phyloP scores from a whole-genome alignment of 2,888 invertebrate genomes.

The Noctua janthina region DNA sequence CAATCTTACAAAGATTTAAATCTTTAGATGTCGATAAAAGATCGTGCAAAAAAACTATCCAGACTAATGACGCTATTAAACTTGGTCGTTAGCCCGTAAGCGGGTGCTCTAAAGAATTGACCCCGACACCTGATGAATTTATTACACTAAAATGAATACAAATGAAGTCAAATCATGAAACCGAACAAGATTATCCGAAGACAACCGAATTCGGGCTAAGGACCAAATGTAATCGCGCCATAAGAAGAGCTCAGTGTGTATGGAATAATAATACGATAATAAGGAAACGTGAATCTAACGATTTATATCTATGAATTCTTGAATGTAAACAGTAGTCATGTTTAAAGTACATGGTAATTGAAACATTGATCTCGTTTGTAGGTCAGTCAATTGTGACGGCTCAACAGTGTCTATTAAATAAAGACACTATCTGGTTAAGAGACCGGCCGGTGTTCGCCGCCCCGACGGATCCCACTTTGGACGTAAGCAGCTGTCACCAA shows the following conservation, averaged over 20 bases:
- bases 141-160: neutral
- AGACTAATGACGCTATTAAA: neutral
- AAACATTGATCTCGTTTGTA: slow-evolving; percentile 83
- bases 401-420: slow-evolving; percentile 88
- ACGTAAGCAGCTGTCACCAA: slow-evolving; percentile 86
- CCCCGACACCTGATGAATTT: neutral
- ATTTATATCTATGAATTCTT: slow-evolving; percentile 35
- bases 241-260: neutral
- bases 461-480: slow-evolving; percentile 81
- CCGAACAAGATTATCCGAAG: neutral
- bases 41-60: neutral
- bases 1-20: neutral
- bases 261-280: neutral
- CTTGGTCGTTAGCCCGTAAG: neutral
- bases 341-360: slow-evolving; percentile 75
- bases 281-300: neutral
- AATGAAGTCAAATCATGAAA: neutral
- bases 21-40: neutral
- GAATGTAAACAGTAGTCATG: slow-evolving; percentile 55
- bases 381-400: slow-evolving; percentile 89
- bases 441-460: slow-evolving; percentile 86
- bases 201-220: neutral
- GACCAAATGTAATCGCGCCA: neutral
- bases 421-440: slow-evolving; percentile 88
- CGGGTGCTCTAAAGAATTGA: no score